These are phyloP conservation scores for Sisyra nigra DNA, from an alignment of 2,888 invertebrate genomes.

Conservation along the genomic window DNA sequence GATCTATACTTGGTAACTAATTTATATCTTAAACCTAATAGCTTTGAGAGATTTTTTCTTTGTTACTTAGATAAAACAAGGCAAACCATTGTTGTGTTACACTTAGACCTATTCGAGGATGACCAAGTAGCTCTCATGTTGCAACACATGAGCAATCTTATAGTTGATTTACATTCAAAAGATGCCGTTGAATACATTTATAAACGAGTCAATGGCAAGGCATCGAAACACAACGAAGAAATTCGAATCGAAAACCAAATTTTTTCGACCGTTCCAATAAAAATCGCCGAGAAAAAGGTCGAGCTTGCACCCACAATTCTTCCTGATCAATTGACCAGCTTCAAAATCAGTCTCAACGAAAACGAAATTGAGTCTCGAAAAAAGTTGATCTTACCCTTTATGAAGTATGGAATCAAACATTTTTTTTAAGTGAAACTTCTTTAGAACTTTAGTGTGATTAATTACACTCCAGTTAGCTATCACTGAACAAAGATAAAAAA, in stretches of 20 bases:
- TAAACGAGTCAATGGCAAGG: background rate
- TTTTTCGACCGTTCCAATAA: no score
- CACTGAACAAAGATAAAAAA: background rate
- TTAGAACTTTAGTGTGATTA: no score
- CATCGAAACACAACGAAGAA: background rate
- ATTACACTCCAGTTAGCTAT: no score
- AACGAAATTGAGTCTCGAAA: constrained; percentile 40
- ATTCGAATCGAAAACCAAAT: no score
- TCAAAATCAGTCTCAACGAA: constrained; percentile 46
- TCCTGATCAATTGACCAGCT: constrained; percentile 32
- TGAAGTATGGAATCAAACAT: constrained; percentile 25
- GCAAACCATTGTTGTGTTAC: constrained; percentile 1
- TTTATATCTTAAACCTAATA: no score
- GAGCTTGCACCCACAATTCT: no score
- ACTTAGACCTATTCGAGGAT: background rate
- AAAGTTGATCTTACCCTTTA: constrained; percentile 43
- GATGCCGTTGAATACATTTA: constrained; percentile 1
- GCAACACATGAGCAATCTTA: background rate
- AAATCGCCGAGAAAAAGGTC: no score
- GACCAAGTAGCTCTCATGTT: background rate
- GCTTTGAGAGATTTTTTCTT: no score
- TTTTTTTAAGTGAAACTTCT: background rate
- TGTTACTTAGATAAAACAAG: no score
- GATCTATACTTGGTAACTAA: no score
- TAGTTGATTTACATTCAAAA: background rate